Evolutionary conservation across 2,797 vertebrate species (phyloP), one percentile per base, ranked within the genome.

Genomic region (Phrynocephalus forsythii): DNA sequence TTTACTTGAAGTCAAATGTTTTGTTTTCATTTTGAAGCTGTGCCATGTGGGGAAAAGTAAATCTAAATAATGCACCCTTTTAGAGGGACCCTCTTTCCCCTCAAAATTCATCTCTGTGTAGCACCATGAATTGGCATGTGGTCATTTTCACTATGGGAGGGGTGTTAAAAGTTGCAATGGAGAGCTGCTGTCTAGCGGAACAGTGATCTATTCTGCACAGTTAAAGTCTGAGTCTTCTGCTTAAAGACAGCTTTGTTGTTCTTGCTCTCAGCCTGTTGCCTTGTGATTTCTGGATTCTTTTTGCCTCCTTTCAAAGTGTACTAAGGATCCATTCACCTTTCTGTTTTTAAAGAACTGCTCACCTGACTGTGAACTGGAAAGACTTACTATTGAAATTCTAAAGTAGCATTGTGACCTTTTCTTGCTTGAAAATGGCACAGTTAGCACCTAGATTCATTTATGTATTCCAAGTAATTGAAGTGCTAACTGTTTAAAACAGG

Each of bases 291-390:
- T 82, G 10, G 26, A 16, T 71, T 4, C 72, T 28, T 71, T 71
- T 60, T 63, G 6, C 33, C 67, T n/a, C 52, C 1, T 30, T n/a
- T 48, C 26, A 33, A 85, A 85, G 86, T 67, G 73, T 1, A 56
- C 22, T 89, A 82, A 91, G 10, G 82, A 89, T 79, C 80, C 1
- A 66, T 11, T 26, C 0, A 52, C 80, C 86, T 89, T 81, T 50
- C 78, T 90, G 77, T 84, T 66, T 56, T 91, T 79, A 79, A 63
- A 3, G 84, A 86, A 28, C 60, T 88, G 86, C 1, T 68, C 77
- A 90, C 72, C 75, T 80, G 28, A 56, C 80, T 91, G 87, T 79
- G 56, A 90, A 90, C 92, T 88, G 52, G 90, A 68, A 79, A 76
- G 86, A 89, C 89, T 86, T 89, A 88, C 66, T 24, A 85, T 90